These are phyloP conservation scores for Gasteruption jaculator DNA, from an alignment of 2,888 invertebrate genomes.

Conservation along the genomic window DNA sequence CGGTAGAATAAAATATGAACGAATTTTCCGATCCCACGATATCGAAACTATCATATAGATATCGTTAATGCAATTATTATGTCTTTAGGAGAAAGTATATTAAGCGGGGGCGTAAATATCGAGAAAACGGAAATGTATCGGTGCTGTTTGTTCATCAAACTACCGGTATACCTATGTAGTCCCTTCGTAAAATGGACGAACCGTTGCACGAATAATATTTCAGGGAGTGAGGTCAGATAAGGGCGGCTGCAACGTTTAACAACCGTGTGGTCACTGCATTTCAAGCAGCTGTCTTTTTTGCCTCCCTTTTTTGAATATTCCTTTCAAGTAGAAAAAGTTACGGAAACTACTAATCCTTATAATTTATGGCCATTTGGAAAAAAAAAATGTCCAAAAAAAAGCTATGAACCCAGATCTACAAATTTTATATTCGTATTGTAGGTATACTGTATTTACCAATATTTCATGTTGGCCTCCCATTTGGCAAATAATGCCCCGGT, in stretches of 20 bases:
- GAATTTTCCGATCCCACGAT: too few relatives aligned
- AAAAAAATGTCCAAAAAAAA: conserved; percentile 12
- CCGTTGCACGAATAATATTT: conserved; percentile 31
- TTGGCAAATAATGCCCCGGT: too few relatives aligned
- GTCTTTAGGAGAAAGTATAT: too few relatives aligned
- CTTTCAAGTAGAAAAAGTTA: conserved; percentile 8
- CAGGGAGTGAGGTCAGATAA: conserved; percentile 29
- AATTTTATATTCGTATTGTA: neutral
- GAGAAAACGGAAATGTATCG: conserved; percentile 30
- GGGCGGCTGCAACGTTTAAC: conserved; percentile 29
- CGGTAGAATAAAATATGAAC: too few relatives aligned
- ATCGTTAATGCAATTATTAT: too few relatives aligned
- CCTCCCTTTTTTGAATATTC: conserved; percentile 16
- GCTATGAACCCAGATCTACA: conserved; percentile 8
- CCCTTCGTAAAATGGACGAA: conserved; percentile 25
- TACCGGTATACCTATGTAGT: conserved; percentile 23
- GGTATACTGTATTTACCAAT: conserved; percentile 2
- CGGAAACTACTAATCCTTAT: neutral
- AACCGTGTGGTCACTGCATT: conserved; percentile 36
- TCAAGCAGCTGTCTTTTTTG: conserved; percentile 41
- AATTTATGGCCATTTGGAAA: neutral
- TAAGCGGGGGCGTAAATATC: conserved; percentile 28
- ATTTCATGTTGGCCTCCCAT: too few relatives aligned
- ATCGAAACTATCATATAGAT: too few relatives aligned
- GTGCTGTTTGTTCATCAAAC: conserved; percentile 32